Evolutionary conservation across 1,140 invertebrate genomes (phyloP), one percentile per base, ranked within the genome.

Genomic region (Portunus trituberculatus): DNA sequence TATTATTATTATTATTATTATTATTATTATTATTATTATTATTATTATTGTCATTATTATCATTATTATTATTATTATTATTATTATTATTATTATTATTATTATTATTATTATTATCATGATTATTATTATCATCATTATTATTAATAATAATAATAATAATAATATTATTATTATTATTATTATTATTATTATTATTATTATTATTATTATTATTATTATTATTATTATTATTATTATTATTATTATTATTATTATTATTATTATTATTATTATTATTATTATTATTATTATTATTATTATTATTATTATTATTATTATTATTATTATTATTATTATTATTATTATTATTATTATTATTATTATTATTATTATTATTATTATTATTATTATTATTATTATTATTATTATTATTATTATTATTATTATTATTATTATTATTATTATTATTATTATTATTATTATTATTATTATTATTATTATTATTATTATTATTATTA

Each of bases 401-500:
- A 1, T 88, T 88, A 82, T 25, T 45, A 14, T 46, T 39, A 90
- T 46, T 39, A 90, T 46, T 14, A 90, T 16, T 20, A 90, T 46
- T 20, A 90, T 39, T 90, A 20, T 90, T 46, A 90, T 46, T 39
- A 90, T 46, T 14, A 90, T 16, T 46, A 90, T 39, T 90, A 46
- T 46, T 46, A 90, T 90, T 39, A 90, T 46, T 46, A 46, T 46
- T 46, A 45, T 46, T 46, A 46, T 46, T 46, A 90, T 20, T 46
- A 45, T 90, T 39, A 90, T 25, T 46, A 28, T 46, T 46, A 90
- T 16, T 46, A 90, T 46, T 46, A 90, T 90, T 46, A 90, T 20
- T 39, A 45, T 16, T 20, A 90, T 46, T 28, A 45, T 16, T 46
- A 46, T 90, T 39, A 90, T 39, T 46, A 32, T 16, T 90, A 25